These are phyloP conservation scores for Anorthoa munda DNA, from an alignment of 2,888 invertebrate species.

Conservation along the genomic window DNA sequence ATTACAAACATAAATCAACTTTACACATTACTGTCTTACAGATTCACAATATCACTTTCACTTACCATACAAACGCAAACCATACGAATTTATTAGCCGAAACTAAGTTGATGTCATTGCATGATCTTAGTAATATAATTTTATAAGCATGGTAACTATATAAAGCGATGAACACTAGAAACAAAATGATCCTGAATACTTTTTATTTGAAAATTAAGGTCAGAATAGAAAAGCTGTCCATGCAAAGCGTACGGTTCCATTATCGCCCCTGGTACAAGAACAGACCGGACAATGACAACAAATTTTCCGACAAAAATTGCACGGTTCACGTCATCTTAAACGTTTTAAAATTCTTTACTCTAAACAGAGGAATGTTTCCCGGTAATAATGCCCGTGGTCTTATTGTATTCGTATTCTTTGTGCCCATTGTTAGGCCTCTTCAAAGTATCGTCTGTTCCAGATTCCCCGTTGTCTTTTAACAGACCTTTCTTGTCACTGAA, in stretches of 20 bases:
- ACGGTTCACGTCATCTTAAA: slow-evolving; percentile 54
- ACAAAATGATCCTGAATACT: slow-evolving; percentile 11
- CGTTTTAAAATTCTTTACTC: slow-evolving; percentile 58
- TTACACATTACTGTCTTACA: slow-evolving; percentile 44
- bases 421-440: slow-evolving; percentile 80
- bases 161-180: slow-evolving; percentile 21
- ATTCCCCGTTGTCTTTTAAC: slow-evolving; percentile 78
- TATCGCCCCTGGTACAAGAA: slow-evolving; percentile 24
- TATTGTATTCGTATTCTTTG: slow-evolving; percentile 87
- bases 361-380: slow-evolving; percentile 88
- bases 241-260: slow-evolving; percentile 29
- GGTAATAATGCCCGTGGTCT: slow-evolving; percentile 86
- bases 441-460: slow-evolving; percentile 72
- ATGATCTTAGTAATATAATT: neutral
- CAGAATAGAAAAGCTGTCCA: slow-evolving; percentile 24
- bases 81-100: slow-evolving; percentile 41
- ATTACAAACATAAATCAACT: slow-evolving; percentile 41
- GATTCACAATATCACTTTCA: slow-evolving; percentile 59
- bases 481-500: slow-evolving; percentile 87
- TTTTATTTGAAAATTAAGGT: neutral
- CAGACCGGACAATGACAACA: slow-evolving; percentile 48
- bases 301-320: slow-evolving; percentile 54
- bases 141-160: neutral
- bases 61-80: slow-evolving; percentile 35
- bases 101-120: neutral